Conservation (phyloP, 2,888 invertebrate genomes). For the Dexiosoma caninum region DNA sequence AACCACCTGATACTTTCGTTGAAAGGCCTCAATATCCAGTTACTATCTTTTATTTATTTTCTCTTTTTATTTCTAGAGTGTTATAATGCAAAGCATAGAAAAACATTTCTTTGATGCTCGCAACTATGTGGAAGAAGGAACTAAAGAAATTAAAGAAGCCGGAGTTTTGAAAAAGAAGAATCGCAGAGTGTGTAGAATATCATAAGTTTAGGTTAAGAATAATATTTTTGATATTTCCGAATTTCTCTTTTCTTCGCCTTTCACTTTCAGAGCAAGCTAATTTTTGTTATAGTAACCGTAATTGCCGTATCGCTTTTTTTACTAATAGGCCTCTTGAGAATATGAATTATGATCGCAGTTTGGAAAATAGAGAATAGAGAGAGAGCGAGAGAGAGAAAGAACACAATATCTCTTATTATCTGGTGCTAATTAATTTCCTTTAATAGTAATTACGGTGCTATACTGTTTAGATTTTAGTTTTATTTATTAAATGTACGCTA, state of each 20-base stretch:
- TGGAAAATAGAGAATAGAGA: too few relatives aligned
- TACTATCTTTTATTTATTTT: neutral
- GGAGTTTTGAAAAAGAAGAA: slow-evolving; percentile 66
- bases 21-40: too few relatives aligned
- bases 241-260: neutral
- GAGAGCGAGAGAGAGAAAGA: too few relatives aligned
- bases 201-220: neutral
- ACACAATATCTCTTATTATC: neutral
- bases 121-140: slow-evolving; percentile 46
- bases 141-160: slow-evolving; percentile 65
- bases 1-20: too few relatives aligned
- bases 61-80: slow-evolving; percentile 21
- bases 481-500: too few relatives aligned
- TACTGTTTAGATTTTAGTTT: neutral
- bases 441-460: slow-evolving; percentile 16
- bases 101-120: slow-evolving; percentile 56
- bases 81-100: slow-evolving; percentile 53
- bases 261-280: slow-evolving; percentile 58
- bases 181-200: slow-evolving; percentile 66
- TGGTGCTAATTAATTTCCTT: neutral
- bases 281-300: slow-evolving; percentile 33
- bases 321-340: slow-evolving; percentile 4
- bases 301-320: slow-evolving; percentile 46
- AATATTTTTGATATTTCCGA: neutral
- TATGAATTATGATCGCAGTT: neutral